Conservation (phyloP, 2,113 vertebrate species). For the Charina bottae region DNA sequence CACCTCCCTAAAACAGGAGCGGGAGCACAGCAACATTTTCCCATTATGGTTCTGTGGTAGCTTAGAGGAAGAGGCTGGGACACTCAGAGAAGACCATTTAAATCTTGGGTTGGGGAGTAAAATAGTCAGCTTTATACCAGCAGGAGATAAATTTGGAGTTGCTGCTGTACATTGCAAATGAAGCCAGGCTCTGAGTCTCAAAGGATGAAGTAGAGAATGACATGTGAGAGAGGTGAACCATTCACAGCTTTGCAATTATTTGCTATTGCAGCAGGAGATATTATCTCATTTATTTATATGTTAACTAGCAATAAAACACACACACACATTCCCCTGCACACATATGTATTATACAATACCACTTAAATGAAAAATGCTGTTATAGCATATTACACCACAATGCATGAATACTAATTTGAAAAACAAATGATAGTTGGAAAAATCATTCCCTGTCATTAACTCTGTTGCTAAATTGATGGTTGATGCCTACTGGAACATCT, state of each 20-base stretch:
- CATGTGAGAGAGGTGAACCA: background rate
- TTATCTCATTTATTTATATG: background rate
- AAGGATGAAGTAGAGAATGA: background rate
- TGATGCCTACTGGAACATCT: background rate
- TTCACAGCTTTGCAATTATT: background rate
- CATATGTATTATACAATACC: background rate
- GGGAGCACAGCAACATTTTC: background rate
- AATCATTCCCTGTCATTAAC: background rate
- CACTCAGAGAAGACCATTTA: background rate
- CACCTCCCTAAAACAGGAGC: background rate
- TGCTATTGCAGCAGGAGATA: background rate
- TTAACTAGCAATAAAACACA: background rate
- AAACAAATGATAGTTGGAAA: background rate
- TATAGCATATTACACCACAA: background rate
- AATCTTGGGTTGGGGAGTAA: background rate
- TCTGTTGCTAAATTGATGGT: background rate
- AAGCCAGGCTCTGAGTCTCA: background rate
- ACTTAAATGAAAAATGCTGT: slow-evolving; percentile 6
- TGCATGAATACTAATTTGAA: background rate
- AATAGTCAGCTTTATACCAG: background rate
- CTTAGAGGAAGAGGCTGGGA: background rate
- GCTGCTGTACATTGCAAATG: background rate
- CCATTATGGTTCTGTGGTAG: background rate
- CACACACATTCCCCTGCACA: background rate
- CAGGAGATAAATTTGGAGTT: background rate